These are phyloP conservation scores for Isaurus tuberculatus DNA, from an alignment of 92 coral and sea anemone species.

Conservation along the genomic window DNA sequence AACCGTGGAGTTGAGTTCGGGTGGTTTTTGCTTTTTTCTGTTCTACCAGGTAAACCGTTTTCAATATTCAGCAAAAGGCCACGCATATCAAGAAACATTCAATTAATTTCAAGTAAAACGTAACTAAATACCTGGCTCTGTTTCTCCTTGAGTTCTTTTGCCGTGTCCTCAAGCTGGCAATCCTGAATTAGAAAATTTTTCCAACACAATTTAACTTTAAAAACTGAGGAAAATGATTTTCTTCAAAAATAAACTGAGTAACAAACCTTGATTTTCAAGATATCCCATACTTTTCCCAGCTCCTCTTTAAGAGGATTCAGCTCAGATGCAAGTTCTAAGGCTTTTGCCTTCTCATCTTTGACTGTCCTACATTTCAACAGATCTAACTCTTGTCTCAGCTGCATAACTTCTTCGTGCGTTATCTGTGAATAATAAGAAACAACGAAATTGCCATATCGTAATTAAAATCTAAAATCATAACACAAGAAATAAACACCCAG, in stretches of 20 bases:
- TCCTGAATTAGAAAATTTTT: conserved; percentile 27
- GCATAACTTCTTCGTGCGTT: background rate
- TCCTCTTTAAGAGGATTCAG: conserved; percentile 68
- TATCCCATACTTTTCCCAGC: conserved; percentile 75
- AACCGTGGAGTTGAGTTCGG: no score
- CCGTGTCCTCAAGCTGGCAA: conserved; percentile 39
- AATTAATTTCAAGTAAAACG: background rate
- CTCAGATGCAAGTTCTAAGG: conserved; percentile 59
- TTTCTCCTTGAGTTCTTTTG: conserved; percentile 44
- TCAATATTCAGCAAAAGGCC: no score
- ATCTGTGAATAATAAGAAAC: background rate
- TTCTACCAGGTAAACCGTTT: no score
- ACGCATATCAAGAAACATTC: background rate
- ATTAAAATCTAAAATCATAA: background rate
- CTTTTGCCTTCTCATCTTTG: background rate
- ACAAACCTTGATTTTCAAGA: conserved; percentile 73
- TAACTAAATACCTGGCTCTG: conserved; percentile 7
- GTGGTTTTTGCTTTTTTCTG: no score
- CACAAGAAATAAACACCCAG: background rate
- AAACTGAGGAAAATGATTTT: no score
- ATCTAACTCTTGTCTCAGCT: conserved; percentile 1
- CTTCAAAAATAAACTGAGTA: background rate
- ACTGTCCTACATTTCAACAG: background rate
- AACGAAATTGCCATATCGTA: background rate
- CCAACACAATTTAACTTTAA: background rate